Evolutionary conservation across 2,113 vertebrate genomes (phyloP).

Genomic region (Ctenodactylus gundi): DNA sequence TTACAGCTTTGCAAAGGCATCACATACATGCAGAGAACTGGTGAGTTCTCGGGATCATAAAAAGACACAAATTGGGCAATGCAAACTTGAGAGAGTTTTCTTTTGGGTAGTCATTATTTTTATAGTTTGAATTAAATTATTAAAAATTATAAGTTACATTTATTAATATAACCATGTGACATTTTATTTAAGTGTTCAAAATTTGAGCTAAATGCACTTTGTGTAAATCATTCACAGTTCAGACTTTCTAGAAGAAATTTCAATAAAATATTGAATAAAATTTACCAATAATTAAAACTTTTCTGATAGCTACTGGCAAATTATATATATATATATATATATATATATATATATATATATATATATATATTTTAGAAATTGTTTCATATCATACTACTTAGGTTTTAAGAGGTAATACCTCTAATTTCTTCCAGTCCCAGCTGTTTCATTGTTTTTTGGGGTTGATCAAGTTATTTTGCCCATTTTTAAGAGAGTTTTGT

Average conservation of each 20-base stretch:
- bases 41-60: neutral
- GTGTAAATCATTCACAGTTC: neutral
- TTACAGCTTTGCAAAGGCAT: neutral
- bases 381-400: neutral
- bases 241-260: slow-evolving; percentile 6
- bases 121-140: slow-evolving; percentile 7
- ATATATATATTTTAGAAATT: slow-evolving; percentile 15
- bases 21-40: neutral
- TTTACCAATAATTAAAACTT: neutral
- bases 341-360: too few relatives aligned
- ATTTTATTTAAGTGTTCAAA: neutral
- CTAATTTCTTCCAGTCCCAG: neutral
- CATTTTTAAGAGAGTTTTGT: neutral
- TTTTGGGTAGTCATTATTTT: neutral
- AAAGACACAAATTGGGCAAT: neutral
- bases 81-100: neutral
- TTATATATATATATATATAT: too few relatives aligned
- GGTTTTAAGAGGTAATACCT: slow-evolving; percentile 22
- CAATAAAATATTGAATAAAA: neutral
- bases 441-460: neutral
- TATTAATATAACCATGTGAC: neutral
- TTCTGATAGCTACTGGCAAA: neutral
- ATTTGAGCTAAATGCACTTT: neutral
- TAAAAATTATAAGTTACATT: neutral
- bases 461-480: neutral